Percentiles rank a stretch among this genome's conserved stretches.
Conservation (phyloP, 1,140 invertebrate genomes). For the Penaeus indicus region DNA sequence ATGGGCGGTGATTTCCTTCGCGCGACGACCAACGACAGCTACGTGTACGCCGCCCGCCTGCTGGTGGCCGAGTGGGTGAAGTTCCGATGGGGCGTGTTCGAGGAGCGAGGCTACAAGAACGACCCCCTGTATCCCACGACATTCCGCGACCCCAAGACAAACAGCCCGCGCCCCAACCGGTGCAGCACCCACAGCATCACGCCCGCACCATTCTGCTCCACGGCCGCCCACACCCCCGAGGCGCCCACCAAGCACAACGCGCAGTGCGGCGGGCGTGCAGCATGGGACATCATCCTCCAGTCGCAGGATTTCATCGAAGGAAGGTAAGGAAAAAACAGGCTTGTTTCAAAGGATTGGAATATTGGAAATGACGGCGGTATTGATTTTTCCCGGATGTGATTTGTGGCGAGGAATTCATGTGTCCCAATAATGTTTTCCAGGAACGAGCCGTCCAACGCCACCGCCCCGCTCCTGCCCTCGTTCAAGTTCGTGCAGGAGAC, state of each 20-base stretch:
- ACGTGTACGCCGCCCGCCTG: slow-evolving; percentile 68
- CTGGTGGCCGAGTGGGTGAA: slow-evolving; percentile 78
- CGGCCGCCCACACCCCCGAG: slow-evolving; percentile 75
- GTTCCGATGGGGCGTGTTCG: slow-evolving; percentile 81
- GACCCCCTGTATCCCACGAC: slow-evolving; percentile 76
- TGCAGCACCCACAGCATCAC: slow-evolving; percentile 39
- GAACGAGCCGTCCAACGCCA: slow-evolving; percentile 53
- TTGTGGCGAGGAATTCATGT: slow-evolving; percentile 12
- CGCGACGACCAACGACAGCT: slow-evolving; percentile 70
- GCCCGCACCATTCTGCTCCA: slow-evolving; percentile 75
- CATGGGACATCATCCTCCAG: slow-evolving; percentile 75
- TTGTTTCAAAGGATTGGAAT: slow-evolving; percentile 3
- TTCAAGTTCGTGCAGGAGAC: slow-evolving; percentile 63
- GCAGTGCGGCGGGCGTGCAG: slow-evolving; percentile 76
- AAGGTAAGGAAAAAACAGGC: slow-evolving; percentile 47
- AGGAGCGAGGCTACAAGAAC: slow-evolving; percentile 76
- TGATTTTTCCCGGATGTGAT: no score
- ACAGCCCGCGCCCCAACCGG: slow-evolving; percentile 56
- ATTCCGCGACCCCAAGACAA: slow-evolving; percentile 59
- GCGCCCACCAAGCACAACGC: slow-evolving; percentile 80
- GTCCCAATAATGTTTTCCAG: slow-evolving; percentile 54
- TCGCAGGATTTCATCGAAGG: slow-evolving; percentile 62
- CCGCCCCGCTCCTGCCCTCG: slow-evolving; percentile 53
- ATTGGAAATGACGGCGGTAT: no score
- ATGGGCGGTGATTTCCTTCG: slow-evolving; percentile 71